Conservation (phyloP, 2,797 vertebrate species). For the Takifugu ocellatus region DNA sequence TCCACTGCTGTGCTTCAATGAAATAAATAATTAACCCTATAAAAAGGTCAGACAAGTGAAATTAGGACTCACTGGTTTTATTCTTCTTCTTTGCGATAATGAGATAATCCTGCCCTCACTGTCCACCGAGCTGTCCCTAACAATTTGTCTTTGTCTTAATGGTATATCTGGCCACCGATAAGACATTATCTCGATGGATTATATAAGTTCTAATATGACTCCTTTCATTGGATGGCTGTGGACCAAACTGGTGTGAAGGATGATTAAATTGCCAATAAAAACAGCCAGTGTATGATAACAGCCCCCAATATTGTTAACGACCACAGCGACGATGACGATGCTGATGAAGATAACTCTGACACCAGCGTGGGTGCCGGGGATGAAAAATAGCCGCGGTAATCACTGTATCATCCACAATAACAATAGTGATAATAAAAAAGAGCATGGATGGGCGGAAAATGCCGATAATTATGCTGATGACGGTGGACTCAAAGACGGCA, state of each 20-base stretch:
- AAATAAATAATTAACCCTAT: slow-evolving; percentile 77
- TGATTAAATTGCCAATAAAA: slow-evolving; percentile 47
- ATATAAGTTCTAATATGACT: slow-evolving; percentile 34
- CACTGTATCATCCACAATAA: slow-evolving; percentile 52
- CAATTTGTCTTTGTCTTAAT: slow-evolving; percentile 58
- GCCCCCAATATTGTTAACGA: slow-evolving; percentile 57
- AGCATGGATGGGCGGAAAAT: slow-evolving; percentile 39
- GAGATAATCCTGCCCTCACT: slow-evolving; percentile 44
- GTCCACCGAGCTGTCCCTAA: slow-evolving; percentile 43
- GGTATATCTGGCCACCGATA: slow-evolving; percentile 41
- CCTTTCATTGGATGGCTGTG: slow-evolving; percentile 37
- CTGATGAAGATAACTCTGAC: slow-evolving; percentile 39
- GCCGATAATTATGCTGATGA: slow-evolving; percentile 63
- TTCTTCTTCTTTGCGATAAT: slow-evolving; percentile 40
- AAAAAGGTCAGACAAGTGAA: slow-evolving; percentile 71
- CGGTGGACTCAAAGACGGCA: slow-evolving; percentile 45
- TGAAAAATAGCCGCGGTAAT: slow-evolving; percentile 47
- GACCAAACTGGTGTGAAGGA: slow-evolving; percentile 39
- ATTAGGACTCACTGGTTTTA: slow-evolving; percentile 59
- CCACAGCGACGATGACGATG: slow-evolving; percentile 29
- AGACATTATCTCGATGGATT: slow-evolving; percentile 52
- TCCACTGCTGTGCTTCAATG: slow-evolving; percentile 60
- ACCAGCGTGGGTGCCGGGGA: slow-evolving; percentile 8
- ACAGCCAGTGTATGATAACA: slow-evolving; percentile 36
- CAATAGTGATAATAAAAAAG: slow-evolving; percentile 51